Evolutionary conservation across 2,113 vertebrate species (phyloP).

Genomic region (Otolemur garnettii): DNA sequence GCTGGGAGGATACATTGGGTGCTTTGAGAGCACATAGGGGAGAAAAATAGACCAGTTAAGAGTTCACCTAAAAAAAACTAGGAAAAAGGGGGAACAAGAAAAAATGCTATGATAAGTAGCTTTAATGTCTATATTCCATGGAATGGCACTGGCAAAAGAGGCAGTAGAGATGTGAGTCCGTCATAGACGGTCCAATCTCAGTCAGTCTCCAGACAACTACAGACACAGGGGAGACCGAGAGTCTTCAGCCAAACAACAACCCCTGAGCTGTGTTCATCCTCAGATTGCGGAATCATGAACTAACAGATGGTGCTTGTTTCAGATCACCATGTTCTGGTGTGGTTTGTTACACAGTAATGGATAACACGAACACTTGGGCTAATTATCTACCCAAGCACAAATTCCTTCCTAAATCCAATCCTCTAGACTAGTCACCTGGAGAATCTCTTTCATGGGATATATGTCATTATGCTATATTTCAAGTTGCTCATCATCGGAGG

Average conservation of each 20-base stretch:
- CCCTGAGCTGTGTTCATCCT: background rate
- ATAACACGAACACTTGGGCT: background rate
- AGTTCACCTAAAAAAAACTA: background rate
- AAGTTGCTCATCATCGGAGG: background rate
- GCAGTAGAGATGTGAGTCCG: background rate
- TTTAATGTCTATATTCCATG: background rate
- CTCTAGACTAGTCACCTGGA: background rate
- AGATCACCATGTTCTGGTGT: background rate
- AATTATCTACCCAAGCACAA: background rate
- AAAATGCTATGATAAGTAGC: background rate
- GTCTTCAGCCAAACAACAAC: background rate
- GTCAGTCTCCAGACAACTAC: background rate
- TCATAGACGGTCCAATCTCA: background rate
- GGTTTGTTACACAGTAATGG: background rate
- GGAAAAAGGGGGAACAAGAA: background rate
- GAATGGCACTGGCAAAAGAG: background rate
- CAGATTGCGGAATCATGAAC: background rate
- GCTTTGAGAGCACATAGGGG: background rate
- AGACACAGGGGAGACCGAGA: background rate
- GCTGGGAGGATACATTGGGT: accelerated
- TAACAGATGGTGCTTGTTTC: background rate
- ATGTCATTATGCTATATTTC: background rate
- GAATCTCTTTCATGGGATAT: background rate
- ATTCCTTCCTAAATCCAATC: background rate
- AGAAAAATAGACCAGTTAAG: background rate